Evolutionary conservation across 2,888 invertebrate genomes (phyloP), one percentile per base, ranked within the genome.

Genomic region (Alloplasta piceator): DNA sequence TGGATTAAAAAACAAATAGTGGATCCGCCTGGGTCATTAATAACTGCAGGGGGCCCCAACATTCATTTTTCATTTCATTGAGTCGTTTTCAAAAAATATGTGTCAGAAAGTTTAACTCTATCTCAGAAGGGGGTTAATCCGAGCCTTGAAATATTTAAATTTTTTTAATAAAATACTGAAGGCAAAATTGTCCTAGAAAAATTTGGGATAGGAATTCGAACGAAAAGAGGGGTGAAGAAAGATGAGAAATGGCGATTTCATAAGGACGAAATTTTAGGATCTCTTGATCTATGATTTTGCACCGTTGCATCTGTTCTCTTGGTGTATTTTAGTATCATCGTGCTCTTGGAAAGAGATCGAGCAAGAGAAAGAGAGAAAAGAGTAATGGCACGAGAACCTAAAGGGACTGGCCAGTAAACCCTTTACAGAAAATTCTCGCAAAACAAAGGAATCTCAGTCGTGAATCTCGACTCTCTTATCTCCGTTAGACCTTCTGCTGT

Each of bases 371-470:
- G 12, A 10, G 5, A 10, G 64, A 46, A 56, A 58, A 64, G 63
- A 77, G 56, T 55, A 75, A 63, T 71, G 50, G 63, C 41, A 74
- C 58, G 46, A 39, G 43, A 50, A 43, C 43, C 55, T 70, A 63
- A 71, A 76, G 72, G 68, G 71, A 67, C 48, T 58, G 26, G 14
- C 26, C 48, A 26, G 58, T 48, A 50, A 63, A 48, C 67, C 82
- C 67, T 75, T 63, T 63, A 72, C 48, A 82, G 71, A 79, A 76
- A 76, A 72, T 79, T 79, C 79, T 75, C 78, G 58, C 60, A 63
- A 78, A 81, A 81, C 81, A 81, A 81, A 78, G 80, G 83, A 80
- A 84, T 84, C 83, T 80, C 73, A 73, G 70, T 84, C 83, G 83
- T 84, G 83, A 82, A 84, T 84, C 83, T 80, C 63, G 77, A 75